Conservation (phyloP, 2,797 vertebrate species). For the Mus minutoides region DNA sequence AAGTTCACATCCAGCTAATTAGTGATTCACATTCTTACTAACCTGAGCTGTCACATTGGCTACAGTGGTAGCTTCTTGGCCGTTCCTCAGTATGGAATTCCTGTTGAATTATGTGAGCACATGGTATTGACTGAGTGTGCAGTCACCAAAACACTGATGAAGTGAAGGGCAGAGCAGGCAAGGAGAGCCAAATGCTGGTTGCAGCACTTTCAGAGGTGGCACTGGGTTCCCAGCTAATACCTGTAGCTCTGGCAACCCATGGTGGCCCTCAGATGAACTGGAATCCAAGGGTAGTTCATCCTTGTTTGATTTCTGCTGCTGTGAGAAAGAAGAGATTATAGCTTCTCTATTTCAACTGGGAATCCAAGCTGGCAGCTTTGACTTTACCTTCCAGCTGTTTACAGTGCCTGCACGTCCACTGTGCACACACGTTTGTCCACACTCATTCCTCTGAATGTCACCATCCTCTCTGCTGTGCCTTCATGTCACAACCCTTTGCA, state of each 20-base stretch:
- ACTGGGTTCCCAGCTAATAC: too few species aligned
- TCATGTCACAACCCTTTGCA: accelerated
- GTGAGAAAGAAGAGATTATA: neutral
- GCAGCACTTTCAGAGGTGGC: neutral
- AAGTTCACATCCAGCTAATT: neutral
- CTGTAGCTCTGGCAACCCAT: neutral
- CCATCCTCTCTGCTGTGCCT: neutral
- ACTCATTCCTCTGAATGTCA: neutral
- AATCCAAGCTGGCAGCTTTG: neutral
- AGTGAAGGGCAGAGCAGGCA: neutral
- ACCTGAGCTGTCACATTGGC: neutral
- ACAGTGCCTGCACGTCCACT: neutral
- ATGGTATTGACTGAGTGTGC: accelerated
- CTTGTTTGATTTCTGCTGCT: too few species aligned
- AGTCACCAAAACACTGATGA: neutral
- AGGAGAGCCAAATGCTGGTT: neutral
- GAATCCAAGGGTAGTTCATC: neutral
- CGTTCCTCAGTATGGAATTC: neutral
- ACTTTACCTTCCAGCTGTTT: accelerated
- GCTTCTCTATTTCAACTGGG: neutral
- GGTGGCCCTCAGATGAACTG: neutral
- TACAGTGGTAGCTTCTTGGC: too few species aligned
- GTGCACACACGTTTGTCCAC: neutral
- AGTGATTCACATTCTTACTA: neutral
- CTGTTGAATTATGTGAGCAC: neutral